Conservation (phyloP, 2,888 invertebrate species). For the Athetis lepigone region DNA sequence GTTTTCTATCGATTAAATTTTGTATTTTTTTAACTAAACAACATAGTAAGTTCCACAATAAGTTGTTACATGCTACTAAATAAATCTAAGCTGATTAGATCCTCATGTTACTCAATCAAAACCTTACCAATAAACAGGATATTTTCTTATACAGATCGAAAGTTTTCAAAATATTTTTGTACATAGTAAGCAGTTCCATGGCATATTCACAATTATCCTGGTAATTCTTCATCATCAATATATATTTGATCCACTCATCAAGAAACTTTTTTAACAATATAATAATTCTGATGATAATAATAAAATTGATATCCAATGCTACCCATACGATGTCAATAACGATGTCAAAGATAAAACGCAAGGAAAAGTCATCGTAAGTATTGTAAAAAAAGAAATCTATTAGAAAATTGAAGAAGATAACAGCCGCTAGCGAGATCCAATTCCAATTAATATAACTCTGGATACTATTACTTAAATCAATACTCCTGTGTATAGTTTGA, state of each 20-base stretch:
- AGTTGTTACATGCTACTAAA: too few species aligned
- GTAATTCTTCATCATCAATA: background rate
- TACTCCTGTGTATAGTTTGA: too few species aligned
- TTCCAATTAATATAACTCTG: slow-evolving; percentile 3
- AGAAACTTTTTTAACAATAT: slow-evolving; percentile 18
- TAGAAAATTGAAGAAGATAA: background rate
- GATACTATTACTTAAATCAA: too few species aligned
- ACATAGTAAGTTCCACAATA: too few species aligned
- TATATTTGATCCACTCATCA: slow-evolving; percentile 3
- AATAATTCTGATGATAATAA: slow-evolving; percentile 20
- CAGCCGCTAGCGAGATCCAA: slow-evolving; percentile 7
- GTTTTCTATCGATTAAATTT: too few species aligned
- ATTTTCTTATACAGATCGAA: slow-evolving; percentile 15
- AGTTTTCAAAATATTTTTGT: slow-evolving; percentile 20
- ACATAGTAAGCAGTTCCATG: slow-evolving; percentile 10
- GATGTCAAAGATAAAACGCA: background rate
- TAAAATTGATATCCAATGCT: slow-evolving; percentile 13
- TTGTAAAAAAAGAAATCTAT: background rate
- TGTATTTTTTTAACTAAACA: too few species aligned
- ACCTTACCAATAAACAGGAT: slow-evolving; percentile 32
- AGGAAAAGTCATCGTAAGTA: background rate
- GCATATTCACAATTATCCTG: background rate
- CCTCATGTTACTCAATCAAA: background rate
- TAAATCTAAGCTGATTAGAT: too few species aligned
- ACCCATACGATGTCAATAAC: background rate